Evolutionary conservation across 2,888 invertebrate species (phyloP).

Genomic region (Apomyelois bistriatella): DNA sequence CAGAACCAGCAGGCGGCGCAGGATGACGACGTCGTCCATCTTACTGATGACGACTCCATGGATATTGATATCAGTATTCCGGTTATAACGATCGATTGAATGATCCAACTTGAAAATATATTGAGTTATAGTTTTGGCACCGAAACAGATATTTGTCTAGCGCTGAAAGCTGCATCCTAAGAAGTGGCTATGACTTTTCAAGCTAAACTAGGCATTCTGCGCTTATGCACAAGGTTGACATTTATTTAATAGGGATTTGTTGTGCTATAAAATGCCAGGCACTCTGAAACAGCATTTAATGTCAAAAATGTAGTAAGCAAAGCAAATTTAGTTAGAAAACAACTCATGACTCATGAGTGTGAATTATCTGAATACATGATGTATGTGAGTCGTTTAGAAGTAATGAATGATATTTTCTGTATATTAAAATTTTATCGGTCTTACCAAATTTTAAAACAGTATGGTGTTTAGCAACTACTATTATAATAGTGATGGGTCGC

Average conservation of each 20-base stretch:
- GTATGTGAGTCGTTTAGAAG: too few relatives aligned
- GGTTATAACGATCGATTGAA: constrained; percentile 47
- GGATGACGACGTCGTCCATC: constrained; percentile 33
- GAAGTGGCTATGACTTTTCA: too few relatives aligned
- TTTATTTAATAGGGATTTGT: too few relatives aligned
- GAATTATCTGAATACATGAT: not conserved
- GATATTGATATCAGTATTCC: constrained; percentile 36
- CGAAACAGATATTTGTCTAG: too few relatives aligned
- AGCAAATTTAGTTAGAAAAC: too few relatives aligned
- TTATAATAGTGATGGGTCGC: too few relatives aligned
- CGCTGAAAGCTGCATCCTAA: too few relatives aligned
- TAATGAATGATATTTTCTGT: not conserved
- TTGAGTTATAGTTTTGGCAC: not conserved
- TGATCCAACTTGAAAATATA: not conserved
- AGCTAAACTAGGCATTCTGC: too few relatives aligned
- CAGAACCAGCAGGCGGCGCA: constrained; percentile 35
- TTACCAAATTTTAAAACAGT: not conserved
- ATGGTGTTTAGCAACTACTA: not conserved
- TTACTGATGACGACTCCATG: constrained; percentile 49
- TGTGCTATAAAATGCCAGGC: too few relatives aligned
- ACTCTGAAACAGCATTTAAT: too few relatives aligned
- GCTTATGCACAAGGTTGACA: too few relatives aligned
- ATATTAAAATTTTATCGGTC: not conserved
- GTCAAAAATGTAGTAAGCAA: too few relatives aligned
- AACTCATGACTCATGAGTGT: not conserved